Percentiles rank a stretch among this genome's conserved stretches.
Evolutionary conservation across 2,113 vertebrate species (phyloP).

Genomic region (Ivindomyrus marchei): DNA sequence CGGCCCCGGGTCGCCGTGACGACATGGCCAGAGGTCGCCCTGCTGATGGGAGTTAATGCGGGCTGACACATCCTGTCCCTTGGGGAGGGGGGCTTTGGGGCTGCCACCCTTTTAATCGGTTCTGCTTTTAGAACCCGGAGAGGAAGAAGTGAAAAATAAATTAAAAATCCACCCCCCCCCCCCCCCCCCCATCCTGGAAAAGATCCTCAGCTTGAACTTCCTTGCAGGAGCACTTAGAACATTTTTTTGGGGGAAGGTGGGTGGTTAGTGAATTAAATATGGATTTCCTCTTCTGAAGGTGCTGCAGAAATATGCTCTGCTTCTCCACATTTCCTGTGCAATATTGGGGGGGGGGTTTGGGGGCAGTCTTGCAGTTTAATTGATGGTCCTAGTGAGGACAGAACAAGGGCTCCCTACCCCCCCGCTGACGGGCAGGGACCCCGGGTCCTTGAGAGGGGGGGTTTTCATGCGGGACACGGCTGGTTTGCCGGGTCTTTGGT

Average conservation of each 20-base stretch:
- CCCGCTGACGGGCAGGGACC: neutral
- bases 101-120: slow-evolving; percentile 51
- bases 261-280: slow-evolving; percentile 71
- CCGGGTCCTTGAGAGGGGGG: neutral
- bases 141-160: slow-evolving; percentile 63
- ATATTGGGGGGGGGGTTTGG: slow-evolving; percentile 41
- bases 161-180: slow-evolving; percentile 67
- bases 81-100: slow-evolving; percentile 39
- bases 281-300: slow-evolving; percentile 58
- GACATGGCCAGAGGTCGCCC: slow-evolving; percentile 58
- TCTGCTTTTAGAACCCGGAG: slow-evolving; percentile 45
- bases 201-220: slow-evolving; percentile 39
- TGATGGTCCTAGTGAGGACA: neutral
- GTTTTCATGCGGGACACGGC: slow-evolving; percentile 10
- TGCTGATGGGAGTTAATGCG: slow-evolving; percentile 68
- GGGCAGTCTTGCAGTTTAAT: neutral
- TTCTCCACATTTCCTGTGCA: slow-evolving; percentile 41
- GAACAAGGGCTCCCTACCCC: neutral
- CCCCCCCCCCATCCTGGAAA: slow-evolving; percentile 30
- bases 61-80: slow-evolving; percentile 65
- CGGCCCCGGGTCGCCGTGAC: neutral
- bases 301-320: slow-evolving; percentile 44
- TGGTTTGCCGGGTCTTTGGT: slow-evolving; percentile 12
- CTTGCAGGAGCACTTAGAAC: slow-evolving; percentile 64
- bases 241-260: slow-evolving; percentile 55